These are phyloP conservation scores for Volucella zonaria DNA, from an alignment of 2,888 invertebrate species.

Conservation along the genomic window DNA sequence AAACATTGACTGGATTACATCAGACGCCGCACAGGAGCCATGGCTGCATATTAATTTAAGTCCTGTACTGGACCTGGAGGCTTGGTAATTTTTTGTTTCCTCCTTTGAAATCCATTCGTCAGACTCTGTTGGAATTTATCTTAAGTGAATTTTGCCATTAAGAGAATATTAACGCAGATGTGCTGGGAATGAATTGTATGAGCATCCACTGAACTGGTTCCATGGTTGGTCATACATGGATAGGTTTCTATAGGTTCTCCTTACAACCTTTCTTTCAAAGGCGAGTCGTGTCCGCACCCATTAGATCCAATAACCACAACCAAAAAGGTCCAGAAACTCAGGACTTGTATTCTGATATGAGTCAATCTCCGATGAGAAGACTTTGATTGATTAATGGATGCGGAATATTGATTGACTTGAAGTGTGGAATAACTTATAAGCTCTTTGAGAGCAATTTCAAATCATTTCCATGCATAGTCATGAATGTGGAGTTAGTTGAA, in stretches of 20 bases:
- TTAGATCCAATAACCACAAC: constrained; percentile 16
- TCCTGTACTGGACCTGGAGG: not conserved
- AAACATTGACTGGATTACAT: constrained; percentile 1
- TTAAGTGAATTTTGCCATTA: constrained; percentile 52
- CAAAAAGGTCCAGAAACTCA: constrained; percentile 13
- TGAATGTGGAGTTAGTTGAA: too few species aligned
- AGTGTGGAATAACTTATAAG: constrained; percentile 29
- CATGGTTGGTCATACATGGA: not conserved
- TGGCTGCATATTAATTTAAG: constrained; percentile 17
- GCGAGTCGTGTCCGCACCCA: constrained; percentile 9
- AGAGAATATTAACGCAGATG: constrained; percentile 42
- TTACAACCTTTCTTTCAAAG: constrained; percentile 10
- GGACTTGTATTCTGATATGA: constrained; percentile 19
- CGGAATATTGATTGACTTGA: constrained; percentile 27
- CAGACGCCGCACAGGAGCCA: constrained; percentile 8
- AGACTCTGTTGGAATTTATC: constrained; percentile 25
- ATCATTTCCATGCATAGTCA: constrained; percentile 18
- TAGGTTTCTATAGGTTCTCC: not conserved
- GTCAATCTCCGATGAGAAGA: constrained; percentile 22
- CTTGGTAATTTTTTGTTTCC: not conserved
- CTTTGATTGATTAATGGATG: constrained; percentile 61
- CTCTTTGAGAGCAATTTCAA: constrained; percentile 22
- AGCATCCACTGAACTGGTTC: not conserved
- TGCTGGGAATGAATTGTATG: constrained; percentile 18
- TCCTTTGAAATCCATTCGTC: constrained; percentile 3